phyloP scores from a whole-genome alignment of 1,140 invertebrate species.

The Aphelinus atriplicis region DNA sequence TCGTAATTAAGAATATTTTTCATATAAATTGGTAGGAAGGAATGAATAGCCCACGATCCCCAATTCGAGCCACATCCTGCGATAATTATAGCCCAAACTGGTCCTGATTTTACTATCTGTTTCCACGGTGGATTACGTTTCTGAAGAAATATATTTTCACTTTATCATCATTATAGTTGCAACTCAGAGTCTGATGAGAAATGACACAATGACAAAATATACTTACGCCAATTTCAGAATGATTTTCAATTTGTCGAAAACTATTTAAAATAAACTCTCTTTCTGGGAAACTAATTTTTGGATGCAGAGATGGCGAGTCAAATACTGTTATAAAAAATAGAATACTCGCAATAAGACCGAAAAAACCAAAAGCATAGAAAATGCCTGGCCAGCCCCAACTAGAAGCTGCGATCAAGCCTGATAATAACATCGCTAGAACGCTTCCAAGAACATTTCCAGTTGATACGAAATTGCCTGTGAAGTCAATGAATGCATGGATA shows the following conservation, averaged over 20 bases:
- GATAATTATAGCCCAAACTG: slow-evolving; percentile 85
- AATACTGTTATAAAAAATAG: slow-evolving; percentile 71
- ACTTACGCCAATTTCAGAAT: not conserved
- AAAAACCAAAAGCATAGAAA: slow-evolving; percentile 79
- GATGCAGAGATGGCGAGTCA: slow-evolving; percentile 73
- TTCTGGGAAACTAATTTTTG: slow-evolving; percentile 59
- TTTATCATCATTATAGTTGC: no score
- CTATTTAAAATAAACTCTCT: not conserved
- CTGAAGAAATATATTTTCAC: slow-evolving; percentile 42
- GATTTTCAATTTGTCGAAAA: slow-evolving; percentile 2
- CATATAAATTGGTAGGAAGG: slow-evolving; percentile 91
- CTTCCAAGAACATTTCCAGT: slow-evolving; percentile 77
- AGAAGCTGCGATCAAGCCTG: slow-evolving; percentile 73
- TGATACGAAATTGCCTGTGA: slow-evolving; percentile 54
- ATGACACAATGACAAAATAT: not conserved
- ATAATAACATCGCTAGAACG: slow-evolving; percentile 76
- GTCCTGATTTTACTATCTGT: slow-evolving; percentile 77
- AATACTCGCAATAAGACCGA: slow-evolving; percentile 71
- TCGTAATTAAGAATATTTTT: slow-evolving; percentile 82
- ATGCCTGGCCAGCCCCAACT: slow-evolving; percentile 78
- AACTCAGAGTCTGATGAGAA: no score
- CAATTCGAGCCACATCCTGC: slow-evolving; percentile 89
- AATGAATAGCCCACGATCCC: slow-evolving; percentile 92
- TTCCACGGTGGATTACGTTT: slow-evolving; percentile 75
- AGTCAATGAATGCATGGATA: no score